Evolutionary conservation across 2,888 invertebrate genomes (phyloP), one percentile per base, ranked within the genome.

Genomic region (Ormyrus nitidulus): DNA sequence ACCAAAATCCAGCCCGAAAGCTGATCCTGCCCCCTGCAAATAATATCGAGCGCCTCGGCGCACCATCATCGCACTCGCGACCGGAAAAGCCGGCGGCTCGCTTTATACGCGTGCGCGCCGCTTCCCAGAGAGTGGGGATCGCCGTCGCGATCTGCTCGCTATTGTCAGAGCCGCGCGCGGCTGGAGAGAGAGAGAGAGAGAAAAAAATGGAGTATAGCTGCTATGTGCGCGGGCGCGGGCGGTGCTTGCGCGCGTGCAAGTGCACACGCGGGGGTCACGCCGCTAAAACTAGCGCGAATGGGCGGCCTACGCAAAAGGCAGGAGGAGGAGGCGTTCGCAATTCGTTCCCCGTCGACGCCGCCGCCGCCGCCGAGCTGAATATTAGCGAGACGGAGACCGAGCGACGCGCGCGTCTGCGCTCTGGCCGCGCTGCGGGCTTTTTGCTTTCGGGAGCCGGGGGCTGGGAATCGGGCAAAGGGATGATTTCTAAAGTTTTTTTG

Each of bases 331-430:
- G 77, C 51, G 77, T 73, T 46, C 62, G 5, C 7, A 19, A 19
- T 19, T 54, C 13, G 13, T 0, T 46, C 72, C 76, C 68, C 54
- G 48, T 46, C 61, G 74, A 13, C 34, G 66, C 53, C 2, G 62
- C 61, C 34, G 66, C 53, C 2, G 62, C 61, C 53, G 65, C 68
- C 85, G 83, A 78, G 86, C 85, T 85, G 86, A 83, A 89, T 88
- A 89, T 89, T 89, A 89, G 87, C 86, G 85, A 48, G 75, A 88
- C 86, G 87, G 85, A 85, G 44, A 68, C 1, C 1, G 19, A 19
- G 19, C 19, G 11, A 19, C 19, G n/a, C 71, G 6, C 69, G 77
- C 77, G 70, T 77, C 77, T 77, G 77, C 77, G 77, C 77, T 8
- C 59, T 66, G 19, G 19, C 2, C 19, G 19, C 19, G 19, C 19